These are phyloP conservation scores for Solen grandis DNA, from an alignment of 1,140 invertebrate species.

Conservation along the genomic window DNA sequence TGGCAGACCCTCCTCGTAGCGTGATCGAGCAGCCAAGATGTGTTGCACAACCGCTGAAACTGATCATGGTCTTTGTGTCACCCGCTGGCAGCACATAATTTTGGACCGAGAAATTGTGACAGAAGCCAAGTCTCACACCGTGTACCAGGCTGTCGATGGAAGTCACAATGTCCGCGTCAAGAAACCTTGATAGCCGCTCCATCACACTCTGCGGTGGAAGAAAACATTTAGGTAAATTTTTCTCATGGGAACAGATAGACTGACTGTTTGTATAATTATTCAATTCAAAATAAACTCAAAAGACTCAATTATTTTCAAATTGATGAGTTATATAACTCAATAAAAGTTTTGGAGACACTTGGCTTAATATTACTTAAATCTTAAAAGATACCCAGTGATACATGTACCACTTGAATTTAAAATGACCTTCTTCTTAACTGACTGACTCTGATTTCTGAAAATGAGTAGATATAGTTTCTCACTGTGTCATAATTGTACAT, in stretches of 20 bases:
- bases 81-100: slow-evolving; percentile 84
- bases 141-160: slow-evolving; percentile 94
- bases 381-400: no score
- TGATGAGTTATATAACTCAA: no score
- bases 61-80: slow-evolving; percentile 92
- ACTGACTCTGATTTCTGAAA: no score
- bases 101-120: slow-evolving; percentile 91
- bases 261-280: no score
- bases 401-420: no score
- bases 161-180: slow-evolving; percentile 92
- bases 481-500: no score
- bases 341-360: no score
- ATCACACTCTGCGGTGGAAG: slow-evolving; percentile 85
- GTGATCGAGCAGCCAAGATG: slow-evolving; percentile 94
- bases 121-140: slow-evolving; percentile 90
- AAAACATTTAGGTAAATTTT: not conserved
- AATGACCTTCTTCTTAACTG: no score
- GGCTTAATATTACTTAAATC: no score
- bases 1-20: slow-evolving; percentile 88
- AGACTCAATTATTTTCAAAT: no score
- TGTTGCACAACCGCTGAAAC: slow-evolving; percentile 94
- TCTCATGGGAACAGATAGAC: not conserved
- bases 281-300: no score
- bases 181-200: slow-evolving; percentile 90
- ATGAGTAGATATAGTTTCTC: no score